These are phyloP conservation scores for Sepioteuthis lessoniana DNA, from an alignment of 2,888 invertebrate species.

Conservation along the genomic window DNA sequence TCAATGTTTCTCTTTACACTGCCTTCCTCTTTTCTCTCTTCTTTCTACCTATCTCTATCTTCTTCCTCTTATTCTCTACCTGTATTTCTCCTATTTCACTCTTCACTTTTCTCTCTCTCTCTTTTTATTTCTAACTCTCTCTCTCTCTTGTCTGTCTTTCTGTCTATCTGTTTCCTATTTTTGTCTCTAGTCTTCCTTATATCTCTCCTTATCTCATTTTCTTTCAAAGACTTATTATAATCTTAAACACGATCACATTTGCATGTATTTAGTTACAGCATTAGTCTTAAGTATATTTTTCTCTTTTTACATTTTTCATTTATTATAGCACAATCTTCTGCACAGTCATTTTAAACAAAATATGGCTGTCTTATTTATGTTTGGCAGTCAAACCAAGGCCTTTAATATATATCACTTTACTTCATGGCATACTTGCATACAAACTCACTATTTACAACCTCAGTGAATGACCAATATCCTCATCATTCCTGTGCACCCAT, in stretches of 20 bases:
- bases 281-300: neutral
- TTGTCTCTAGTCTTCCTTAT: neutral
- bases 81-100: neutral
- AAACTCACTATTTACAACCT: neutral
- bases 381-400: neutral
- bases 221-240: neutral
- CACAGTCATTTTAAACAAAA: neutral
- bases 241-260: neutral
- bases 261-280: neutral
- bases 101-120: neutral
- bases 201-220: neutral
- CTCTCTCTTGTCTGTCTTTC: neutral
- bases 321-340: neutral
- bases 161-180: neutral
- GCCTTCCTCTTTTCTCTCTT: neutral
- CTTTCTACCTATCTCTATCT: neutral
- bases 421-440: neutral
- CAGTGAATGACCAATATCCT: neutral
- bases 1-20: too few relatives aligned
- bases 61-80: neutral
- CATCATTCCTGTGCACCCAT: too few relatives aligned
- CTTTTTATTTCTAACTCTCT: neutral
- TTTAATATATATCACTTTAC: neutral
- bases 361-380: neutral
- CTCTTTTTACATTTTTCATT: too few relatives aligned